These are phyloP conservation scores for Laodelphax striatellus DNA, from an alignment of 1,140 invertebrate species.

Conservation along the genomic window DNA sequence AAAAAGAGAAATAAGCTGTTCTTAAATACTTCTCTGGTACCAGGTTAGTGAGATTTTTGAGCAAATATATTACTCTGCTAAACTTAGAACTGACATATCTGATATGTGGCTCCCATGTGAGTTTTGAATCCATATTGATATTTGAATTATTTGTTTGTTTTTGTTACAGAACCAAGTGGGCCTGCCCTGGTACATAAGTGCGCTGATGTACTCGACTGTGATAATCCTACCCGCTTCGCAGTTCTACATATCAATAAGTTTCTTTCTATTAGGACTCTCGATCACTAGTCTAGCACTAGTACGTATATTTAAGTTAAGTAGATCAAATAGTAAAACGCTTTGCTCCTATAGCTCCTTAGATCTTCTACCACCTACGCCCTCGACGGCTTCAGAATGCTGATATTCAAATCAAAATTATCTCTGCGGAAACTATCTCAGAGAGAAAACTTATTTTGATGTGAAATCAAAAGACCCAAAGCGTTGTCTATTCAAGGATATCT, in stretches of 20 bases:
- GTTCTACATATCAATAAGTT: slow-evolving; percentile 10
- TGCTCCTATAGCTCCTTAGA: slow-evolving; percentile 20
- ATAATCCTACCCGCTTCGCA: slow-evolving; percentile 33
- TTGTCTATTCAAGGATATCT: too few species aligned
- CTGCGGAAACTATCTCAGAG: too few species aligned
- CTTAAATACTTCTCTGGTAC: too few species aligned
- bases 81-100: too few species aligned
- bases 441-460: too few species aligned
- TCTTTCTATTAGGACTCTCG: slow-evolving; percentile 11
- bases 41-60: too few species aligned
- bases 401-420: not conserved
- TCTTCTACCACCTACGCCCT: slow-evolving; percentile 6
- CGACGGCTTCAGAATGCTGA: slow-evolving; percentile 6
- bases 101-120: too few species aligned
- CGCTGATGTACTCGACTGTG: slow-evolving; percentile 36
- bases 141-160: not conserved
- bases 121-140: too few species aligned
- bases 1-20: too few species aligned
- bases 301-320: not conserved
- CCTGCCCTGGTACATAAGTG: slow-evolving; percentile 37
- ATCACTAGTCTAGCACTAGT: slow-evolving; percentile 4
- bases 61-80: too few species aligned
- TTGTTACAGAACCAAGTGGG: slow-evolving; percentile 43
- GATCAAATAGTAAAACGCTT: slow-evolving; percentile 3
- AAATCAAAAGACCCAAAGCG: too few species aligned